phyloP scores from a whole-genome alignment of 2,888 invertebrate genomes.

The Drosophila anceps region DNA sequence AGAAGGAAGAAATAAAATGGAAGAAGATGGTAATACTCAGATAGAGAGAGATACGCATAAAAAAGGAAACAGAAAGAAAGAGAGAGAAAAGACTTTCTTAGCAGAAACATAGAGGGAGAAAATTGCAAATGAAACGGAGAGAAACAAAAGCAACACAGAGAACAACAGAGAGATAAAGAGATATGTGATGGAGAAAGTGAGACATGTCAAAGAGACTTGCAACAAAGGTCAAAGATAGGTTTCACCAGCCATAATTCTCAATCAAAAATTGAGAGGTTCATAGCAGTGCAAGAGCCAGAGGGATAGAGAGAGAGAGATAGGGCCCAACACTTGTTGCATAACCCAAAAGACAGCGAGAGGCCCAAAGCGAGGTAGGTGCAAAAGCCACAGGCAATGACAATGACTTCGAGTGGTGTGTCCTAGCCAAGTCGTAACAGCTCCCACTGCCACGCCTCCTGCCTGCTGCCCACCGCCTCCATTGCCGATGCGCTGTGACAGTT shows the following conservation, averaged over 20 bases:
- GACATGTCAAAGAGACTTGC: too few relatives aligned
- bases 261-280: conserved; percentile 47
- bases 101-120: neutral
- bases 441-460: conserved; percentile 13
- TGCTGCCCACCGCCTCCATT: conserved; percentile 21
- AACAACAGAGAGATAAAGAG: too few relatives aligned
- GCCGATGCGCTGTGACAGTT: conserved; percentile 71
- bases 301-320: neutral
- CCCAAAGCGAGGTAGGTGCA: neutral
- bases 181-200: too few relatives aligned
- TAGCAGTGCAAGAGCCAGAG: neutral
- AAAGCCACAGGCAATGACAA: conserved; percentile 29
- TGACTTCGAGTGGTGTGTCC: conserved; percentile 41
- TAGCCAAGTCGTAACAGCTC: conserved; percentile 29
- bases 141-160: neutral
- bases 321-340: conserved; percentile 62
- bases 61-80: neutral
- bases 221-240: conserved; percentile 2
- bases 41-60: neutral
- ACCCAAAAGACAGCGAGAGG: neutral
- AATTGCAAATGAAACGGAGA: neutral
- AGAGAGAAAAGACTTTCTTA: too few relatives aligned
- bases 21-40: neutral
- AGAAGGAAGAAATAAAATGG: too few relatives aligned
- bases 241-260: conserved; percentile 47